Percentiles rank a stretch among this genome's conserved stretches.
phyloP scores from a whole-genome alignment of 2,888 invertebrate genomes.

The Brachyopa scutellaris region DNA sequence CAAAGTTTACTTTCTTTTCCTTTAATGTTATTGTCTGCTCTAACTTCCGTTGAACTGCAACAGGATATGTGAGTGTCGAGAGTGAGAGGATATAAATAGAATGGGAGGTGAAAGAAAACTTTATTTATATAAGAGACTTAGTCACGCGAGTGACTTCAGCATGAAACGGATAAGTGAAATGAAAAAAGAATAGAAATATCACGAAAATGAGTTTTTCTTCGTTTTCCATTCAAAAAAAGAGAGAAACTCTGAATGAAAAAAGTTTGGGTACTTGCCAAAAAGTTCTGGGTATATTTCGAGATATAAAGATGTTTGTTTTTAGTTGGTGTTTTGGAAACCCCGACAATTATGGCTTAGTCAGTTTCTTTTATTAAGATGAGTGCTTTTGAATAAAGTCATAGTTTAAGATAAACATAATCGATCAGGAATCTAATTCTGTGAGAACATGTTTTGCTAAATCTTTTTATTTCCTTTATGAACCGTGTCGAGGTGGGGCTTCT shows the following conservation, averaged over 20 bases:
- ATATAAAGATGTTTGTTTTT: too few species aligned
- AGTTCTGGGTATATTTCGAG: not conserved
- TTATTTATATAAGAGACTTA: constrained; percentile 29
- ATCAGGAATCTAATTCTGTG: too few species aligned
- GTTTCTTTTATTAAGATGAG: not conserved
- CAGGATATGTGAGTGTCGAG: constrained; percentile 33
- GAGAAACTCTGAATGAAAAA: not conserved
- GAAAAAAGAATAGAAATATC: not conserved
- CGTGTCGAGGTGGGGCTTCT: too few species aligned
- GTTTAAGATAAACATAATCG: too few species aligned
- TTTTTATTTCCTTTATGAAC: too few species aligned
- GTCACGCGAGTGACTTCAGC: constrained; percentile 26
- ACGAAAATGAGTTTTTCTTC: not conserved
- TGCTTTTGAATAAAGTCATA: not conserved
- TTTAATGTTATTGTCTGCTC: constrained; percentile 16
- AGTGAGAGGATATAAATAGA: too few species aligned
- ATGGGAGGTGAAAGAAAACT: constrained; percentile 28
- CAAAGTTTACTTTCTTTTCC: constrained; percentile 11
- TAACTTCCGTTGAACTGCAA: constrained; percentile 31
- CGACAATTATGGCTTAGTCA: not conserved
- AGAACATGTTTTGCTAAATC: too few species aligned
- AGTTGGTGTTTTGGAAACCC: not conserved
- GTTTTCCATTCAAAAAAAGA: not conserved
- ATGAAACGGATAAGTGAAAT: constrained; percentile 31
- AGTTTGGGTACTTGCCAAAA: not conserved